These are phyloP conservation scores for Steromphala cineraria DNA, from an alignment of 2,888 invertebrate species.

Conservation along the genomic window DNA sequence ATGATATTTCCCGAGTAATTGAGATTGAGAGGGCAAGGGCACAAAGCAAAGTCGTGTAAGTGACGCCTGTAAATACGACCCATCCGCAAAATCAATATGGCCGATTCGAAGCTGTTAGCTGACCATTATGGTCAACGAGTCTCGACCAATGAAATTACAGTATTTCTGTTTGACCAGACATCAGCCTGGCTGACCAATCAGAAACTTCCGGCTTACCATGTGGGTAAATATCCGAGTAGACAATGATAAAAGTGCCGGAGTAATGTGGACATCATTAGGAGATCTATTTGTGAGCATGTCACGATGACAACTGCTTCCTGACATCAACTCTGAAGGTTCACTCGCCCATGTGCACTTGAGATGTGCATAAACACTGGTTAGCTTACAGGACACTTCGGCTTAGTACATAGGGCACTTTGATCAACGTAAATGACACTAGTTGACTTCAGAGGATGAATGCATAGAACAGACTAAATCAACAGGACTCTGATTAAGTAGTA, in stretches of 20 bases:
- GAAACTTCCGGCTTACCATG: not conserved
- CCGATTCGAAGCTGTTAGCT: not conserved
- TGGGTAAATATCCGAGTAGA: constrained; percentile 5
- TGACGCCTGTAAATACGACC: not conserved
- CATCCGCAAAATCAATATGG: not conserved
- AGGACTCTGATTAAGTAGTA: no score
- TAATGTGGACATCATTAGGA: not conserved
- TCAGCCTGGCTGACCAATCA: not conserved
- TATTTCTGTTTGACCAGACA: not conserved
- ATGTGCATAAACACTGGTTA: no score
- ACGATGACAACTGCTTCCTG: not conserved
- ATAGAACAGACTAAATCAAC: no score
- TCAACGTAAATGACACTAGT: no score
- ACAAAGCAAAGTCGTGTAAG: not conserved
- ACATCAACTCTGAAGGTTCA: no score
- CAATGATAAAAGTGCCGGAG: not conserved
- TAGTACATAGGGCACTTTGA: no score
- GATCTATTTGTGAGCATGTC: not conserved
- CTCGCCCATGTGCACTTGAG: no score
- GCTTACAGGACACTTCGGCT: no score
- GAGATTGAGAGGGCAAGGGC: not conserved
- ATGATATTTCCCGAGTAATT: not conserved
- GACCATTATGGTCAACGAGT: not conserved
- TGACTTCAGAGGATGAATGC: no score
- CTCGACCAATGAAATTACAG: not conserved